Evolutionary conservation across 2,113 vertebrate species (phyloP), one percentile per base, ranked within the genome.

Genomic region (Myrmecophaga tridactyla): DNA sequence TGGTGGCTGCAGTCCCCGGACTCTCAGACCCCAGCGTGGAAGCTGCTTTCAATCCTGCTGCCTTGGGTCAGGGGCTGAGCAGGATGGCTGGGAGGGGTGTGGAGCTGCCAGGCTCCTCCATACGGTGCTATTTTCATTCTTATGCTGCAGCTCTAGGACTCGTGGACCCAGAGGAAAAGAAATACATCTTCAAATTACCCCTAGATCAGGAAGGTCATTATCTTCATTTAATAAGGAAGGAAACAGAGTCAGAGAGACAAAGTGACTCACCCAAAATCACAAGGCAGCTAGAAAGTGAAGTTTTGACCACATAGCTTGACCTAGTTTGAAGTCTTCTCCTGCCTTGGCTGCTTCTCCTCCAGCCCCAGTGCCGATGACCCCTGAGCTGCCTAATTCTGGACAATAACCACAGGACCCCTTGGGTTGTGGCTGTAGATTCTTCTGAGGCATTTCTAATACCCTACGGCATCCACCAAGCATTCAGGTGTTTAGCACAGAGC

Each of bases 1-100:
- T 36, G 6, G 7, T 0, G 29, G 58, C 48, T 0, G 0, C 0
- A n/a, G 46, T 36, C 58, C 36, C n/a, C 5, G 12, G 27, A 6
- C 15, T 65, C 43, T 43, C 21, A 2, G 63, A 34, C 23, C 41
- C 65, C 29, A 0, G 1, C 17, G 20, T 7, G 65, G 46, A 88
- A 43, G 41, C 14, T 39, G 69, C 17, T 63, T 48, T 81, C 65
- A 48, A 41, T 48, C 78, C 85, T 53, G 43, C 34, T 36, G 36
- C 51, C 31, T 58, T 18, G 65, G n/a, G 63, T 17, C 4, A 53
- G 53, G 20, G 29, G 69, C 73, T 0, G 1, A 65, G 27, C 1
- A 11, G 41, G 78, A 27, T 39, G 29, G 7, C 10, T 4, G 6
- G 43, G 62, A 34, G 13, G 65, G 65, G 27, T 5, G 12, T 29